Base-by-base conservation (phyloP, 92 coral and sea anemone species). In the Siderastrea siderea region DNA sequence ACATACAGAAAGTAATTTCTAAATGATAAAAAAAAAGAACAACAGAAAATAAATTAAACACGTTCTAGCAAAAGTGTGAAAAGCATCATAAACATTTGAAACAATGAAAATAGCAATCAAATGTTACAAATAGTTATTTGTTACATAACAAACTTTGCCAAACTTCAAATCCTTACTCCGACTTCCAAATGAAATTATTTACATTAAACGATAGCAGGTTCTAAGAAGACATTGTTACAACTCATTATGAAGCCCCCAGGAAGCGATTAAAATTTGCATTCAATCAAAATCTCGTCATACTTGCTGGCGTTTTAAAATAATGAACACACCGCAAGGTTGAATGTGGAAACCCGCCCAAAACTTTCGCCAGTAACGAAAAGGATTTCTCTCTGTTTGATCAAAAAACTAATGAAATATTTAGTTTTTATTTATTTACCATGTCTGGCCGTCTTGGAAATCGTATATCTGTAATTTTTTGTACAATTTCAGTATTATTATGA, bases 221-320 rank as follows among this genome's bases (percentile, higher is more conserved):
- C 15, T 60, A 79, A 26, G 77, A 16, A 19, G 26, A 5, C 66
- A 66, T 66, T 65, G 83, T 79, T 45, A 55, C 11, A 4, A 69
- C 45, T 47, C 68, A 70, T 53, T 81, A 8, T 15, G 14, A 51
- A 5, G 4, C 43, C 77, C 68, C 78, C 16, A 57, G 77, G 86
- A 82, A 82, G 78, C 57, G 53, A 82, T 82, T 70, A 82, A 69
- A 57, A 82, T 70, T 82, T 82, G 69, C 86, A 57, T 70, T 82
- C 78, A 82, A 70, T 82, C 78, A 45, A 10, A 82, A 47, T 59
- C 54, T 82, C 14, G 13, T 16, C 45, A 54, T 70, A 44, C 70
- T 82, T 55, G 68, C 58, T 16, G 78, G 78, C 70, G 7, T 81
- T 81, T 71, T 16, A 47, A 67, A 71, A n/a, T 82, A 45, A 15